Percentiles rank a stretch among this genome's conserved stretches.
phyloP scores from a whole-genome alignment of 2,113 vertebrate species.

The Galeopterus variegatus region DNA sequence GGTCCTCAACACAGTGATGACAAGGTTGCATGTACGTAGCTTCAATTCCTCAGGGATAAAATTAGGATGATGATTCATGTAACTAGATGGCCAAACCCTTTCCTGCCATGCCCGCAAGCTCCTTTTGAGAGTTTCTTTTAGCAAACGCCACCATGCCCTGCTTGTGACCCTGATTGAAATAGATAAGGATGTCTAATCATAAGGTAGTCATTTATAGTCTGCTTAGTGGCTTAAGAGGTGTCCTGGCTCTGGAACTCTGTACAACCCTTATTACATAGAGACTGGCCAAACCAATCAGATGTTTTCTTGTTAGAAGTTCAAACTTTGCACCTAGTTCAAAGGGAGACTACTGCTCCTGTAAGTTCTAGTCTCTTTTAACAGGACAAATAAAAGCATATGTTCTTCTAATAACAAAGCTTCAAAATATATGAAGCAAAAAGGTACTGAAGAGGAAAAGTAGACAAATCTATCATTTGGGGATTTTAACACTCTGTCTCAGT shows the following conservation, averaged over 20 bases:
- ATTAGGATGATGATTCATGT: constrained; percentile 80
- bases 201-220: neutral
- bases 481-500: neutral
- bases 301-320: constrained; percentile 63
- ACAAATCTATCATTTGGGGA: neutral
- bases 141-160: neutral
- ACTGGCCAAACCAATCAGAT: neutral
- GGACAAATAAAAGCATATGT: neutral
- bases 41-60: constrained; percentile 79
- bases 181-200: neutral
- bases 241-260: neutral
- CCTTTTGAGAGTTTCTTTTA: constrained; percentile 68
- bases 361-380: constrained; percentile 1
- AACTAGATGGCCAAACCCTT: constrained; percentile 58
- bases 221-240: constrained; percentile 3
- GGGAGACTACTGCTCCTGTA: neutral
- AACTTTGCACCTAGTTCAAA: constrained; percentile 61
- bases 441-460: neutral
- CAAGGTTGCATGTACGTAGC: constrained; percentile 68
- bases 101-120: constrained; percentile 61
- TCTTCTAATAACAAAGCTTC: constrained; percentile 46
- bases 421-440: neutral
- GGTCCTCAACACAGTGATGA: constrained; percentile 22
- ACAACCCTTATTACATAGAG: neutral
- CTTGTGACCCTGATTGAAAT: constrained; percentile 31